phyloP scores from a whole-genome alignment of 1,140 invertebrate species.

The Lucilia sericata region DNA sequence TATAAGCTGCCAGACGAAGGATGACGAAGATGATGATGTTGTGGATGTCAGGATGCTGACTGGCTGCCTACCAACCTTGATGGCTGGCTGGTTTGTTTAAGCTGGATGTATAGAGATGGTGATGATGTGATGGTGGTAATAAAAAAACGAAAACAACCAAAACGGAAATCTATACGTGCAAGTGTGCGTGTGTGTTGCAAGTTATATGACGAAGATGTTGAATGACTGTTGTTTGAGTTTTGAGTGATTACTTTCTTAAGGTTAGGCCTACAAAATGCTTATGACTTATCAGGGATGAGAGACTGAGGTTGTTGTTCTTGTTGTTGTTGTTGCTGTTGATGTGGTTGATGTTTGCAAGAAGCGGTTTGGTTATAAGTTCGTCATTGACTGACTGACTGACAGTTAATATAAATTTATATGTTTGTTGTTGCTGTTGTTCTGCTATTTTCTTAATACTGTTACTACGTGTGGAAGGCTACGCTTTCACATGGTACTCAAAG shows the following conservation, averaged over 20 bases:
- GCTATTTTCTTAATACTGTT: neutral
- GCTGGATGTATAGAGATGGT: neutral
- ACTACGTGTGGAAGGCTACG: neutral
- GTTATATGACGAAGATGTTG: slow-evolving; percentile 23
- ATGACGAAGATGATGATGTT: neutral
- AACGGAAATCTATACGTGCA: neutral
- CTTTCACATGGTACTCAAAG: neutral
- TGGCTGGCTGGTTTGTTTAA: neutral
- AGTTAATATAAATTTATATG: neutral
- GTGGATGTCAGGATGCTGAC: neutral
- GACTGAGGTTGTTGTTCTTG: neutral
- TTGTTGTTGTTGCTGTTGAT: neutral
- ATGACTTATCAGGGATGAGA: neutral
- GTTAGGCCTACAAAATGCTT: slow-evolving; percentile 7
- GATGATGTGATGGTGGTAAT: neutral
- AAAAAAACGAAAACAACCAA: neutral
- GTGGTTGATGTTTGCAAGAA: neutral
- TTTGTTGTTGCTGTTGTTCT: neutral
- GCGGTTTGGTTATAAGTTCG: neutral
- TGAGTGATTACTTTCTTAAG: slow-evolving; percentile 39
- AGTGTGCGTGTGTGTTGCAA: neutral
- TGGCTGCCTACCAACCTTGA: too few relatives aligned
- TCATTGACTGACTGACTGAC: slow-evolving; percentile 7
- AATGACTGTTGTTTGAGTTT: slow-evolving; percentile 21
- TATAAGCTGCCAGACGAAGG: neutral